phyloP scores from a whole-genome alignment of 2,113 vertebrate genomes.

The Emydura subglobosa region DNA sequence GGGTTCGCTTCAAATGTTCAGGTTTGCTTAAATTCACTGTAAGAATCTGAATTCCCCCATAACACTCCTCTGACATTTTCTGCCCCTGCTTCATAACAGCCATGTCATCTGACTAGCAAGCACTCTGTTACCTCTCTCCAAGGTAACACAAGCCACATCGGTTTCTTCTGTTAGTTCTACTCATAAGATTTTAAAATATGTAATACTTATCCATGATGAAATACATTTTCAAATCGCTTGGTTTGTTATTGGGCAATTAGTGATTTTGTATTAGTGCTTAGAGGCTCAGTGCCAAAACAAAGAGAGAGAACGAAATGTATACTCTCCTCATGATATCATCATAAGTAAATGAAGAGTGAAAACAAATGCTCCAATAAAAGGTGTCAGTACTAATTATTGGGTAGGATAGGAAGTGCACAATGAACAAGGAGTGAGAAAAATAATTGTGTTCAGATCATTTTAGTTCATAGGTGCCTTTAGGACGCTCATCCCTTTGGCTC shows the following conservation, averaged over 20 bases:
- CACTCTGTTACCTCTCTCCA: neutral
- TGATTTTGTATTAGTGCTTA: constrained; percentile 62
- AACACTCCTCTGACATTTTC: neutral
- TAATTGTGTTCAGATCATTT: neutral
- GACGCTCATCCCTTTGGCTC: neutral
- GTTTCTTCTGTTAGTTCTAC: neutral
- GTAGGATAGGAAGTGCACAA: constrained; percentile 48
- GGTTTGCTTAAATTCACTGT: neutral
- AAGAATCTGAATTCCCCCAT: neutral
- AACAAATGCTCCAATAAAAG: constrained; percentile 64
- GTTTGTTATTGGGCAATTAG: constrained; percentile 57
- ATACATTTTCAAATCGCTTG: constrained; percentile 67
- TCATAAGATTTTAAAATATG: neutral
- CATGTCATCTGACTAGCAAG: neutral
- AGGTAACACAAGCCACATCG: neutral
- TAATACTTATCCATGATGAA: constrained; percentile 38
- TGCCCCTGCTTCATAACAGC: neutral
- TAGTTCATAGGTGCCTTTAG: neutral
- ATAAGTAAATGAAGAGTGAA: constrained; percentile 67
- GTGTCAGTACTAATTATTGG: constrained; percentile 69
- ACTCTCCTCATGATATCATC: constrained; percentile 66
- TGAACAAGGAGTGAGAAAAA: constrained; percentile 29
- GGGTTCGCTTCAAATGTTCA: neutral
- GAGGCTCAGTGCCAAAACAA: constrained; percentile 59
- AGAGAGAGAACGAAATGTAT: constrained; percentile 31